These are phyloP conservation scores for Phyto melanocephala DNA, from an alignment of 2,888 invertebrate genomes.

Conservation along the genomic window DNA sequence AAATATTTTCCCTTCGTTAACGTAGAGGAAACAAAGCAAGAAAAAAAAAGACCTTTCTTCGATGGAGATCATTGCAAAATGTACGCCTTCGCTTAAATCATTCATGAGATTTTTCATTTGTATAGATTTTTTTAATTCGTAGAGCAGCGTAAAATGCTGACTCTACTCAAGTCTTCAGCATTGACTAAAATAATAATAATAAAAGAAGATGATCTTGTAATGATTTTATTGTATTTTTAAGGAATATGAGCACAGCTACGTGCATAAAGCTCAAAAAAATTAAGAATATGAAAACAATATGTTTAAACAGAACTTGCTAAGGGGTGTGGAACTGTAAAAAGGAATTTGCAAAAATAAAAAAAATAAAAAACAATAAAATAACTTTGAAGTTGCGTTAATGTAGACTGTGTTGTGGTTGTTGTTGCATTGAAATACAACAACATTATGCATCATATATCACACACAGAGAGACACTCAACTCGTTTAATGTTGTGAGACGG, in stretches of 20 bases:
- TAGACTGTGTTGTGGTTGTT: neutral
- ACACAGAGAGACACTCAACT: constrained; percentile 24
- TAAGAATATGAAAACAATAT: neutral
- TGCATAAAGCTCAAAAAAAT: neutral
- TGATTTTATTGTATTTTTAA: constrained; percentile 45
- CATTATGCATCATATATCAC: constrained; percentile 38
- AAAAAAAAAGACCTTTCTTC: neutral
- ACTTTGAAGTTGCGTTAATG: constrained; percentile 46
- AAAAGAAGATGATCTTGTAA: constrained; percentile 34
- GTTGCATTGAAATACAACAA: constrained; percentile 28
- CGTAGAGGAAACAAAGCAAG: neutral
- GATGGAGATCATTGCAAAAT: constrained; percentile 30
- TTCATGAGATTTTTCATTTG: constrained; percentile 33
- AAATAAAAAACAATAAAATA: constrained; percentile 38
- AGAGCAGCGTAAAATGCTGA: neutral
- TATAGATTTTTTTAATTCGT: no score
- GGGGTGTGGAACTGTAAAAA: constrained; percentile 25
- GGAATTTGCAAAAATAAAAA: neutral
- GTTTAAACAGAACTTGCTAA: constrained; percentile 11
- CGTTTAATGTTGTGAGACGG: constrained; percentile 38
- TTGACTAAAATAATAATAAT: neutral
- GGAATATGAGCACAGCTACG: neutral
- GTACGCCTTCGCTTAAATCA: constrained; percentile 57
- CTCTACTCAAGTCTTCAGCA: neutral
- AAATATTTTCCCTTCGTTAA: constrained; percentile 39